Base-by-base conservation (phyloP, 2,797 vertebrate genomes). In the Girardinus metallicus region DNA sequence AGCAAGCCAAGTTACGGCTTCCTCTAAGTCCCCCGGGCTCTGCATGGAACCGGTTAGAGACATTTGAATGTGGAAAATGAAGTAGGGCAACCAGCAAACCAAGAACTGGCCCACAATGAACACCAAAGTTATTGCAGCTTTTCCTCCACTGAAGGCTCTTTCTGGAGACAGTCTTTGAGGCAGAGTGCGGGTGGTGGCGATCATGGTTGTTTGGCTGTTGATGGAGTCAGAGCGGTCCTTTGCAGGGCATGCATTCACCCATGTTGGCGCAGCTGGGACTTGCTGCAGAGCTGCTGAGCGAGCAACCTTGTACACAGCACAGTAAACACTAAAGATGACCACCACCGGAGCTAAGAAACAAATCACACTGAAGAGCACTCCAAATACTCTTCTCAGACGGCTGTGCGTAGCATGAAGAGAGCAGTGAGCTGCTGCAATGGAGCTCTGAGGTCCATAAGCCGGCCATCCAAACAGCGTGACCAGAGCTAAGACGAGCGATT, bases 61-160 rank as follows among this genome's bases (percentile, higher is more conserved):
- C 89, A 96, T 95, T 83, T 97, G 96, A 83, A 99, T 86, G 89
- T 99, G 95, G 70, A 98, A 97, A 70, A 97, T 95, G 44, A 98
- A 98, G 76, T 97, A 99, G 0, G 98, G 98, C 90, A 99, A 85
- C 98, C 98, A 99, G 87, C 98, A 99, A 87, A 97, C 96, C 79
- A 98, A 90, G 88, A 99, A 99, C 90, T 99, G 98, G 23, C 98
- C 98, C 82, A 99, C 96, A 0, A 98, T 98, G 86, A 99, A 95
- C 0, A 97, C 92, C 78, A 98, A 93, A 9, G 98, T 99, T 46
- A 98, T 89, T 13, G 97, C 97, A 2, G 98, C 98, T 83, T 98
- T 99, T 83, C 96, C 95, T 12, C 97, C 97, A 26, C 96, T 96
- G 57, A 97, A 95, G 39, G 96, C 94, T 73, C 94, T 96, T 75